A percentile compares a stretch with the other conserved stretches of the same genome.
Evolutionary conservation across 2,113 vertebrate species (phyloP).

Genomic region (Oncorhynchus kisutch): DNA sequence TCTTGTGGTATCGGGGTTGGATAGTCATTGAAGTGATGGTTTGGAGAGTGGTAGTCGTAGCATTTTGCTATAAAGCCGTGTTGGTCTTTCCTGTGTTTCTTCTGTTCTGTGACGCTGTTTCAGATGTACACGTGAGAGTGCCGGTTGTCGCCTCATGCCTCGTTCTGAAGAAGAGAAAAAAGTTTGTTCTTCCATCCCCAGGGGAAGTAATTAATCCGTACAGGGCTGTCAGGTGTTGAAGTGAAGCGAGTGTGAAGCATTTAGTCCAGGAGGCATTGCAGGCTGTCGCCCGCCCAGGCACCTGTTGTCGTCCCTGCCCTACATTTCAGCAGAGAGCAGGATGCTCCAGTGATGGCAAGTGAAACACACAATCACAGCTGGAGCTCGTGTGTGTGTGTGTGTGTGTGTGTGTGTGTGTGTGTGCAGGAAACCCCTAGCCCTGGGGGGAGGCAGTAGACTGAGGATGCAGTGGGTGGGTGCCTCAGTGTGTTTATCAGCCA

Average conservation of each 20-base stretch:
- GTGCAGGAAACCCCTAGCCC: conserved; percentile 59
- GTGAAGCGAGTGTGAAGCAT: conserved; percentile 77
- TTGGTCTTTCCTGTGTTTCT: background rate
- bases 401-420: conserved; percentile 25
- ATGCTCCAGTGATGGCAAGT: conserved; percentile 69
- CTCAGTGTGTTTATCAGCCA: conserved; percentile 60
- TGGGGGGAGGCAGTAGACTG: conserved; percentile 51
- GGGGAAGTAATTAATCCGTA: conserved; percentile 80
- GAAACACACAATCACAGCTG: conserved; percentile 66
- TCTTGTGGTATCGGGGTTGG: background rate
- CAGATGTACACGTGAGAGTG: conserved; percentile 18
- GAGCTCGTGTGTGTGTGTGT: conserved; percentile 28
- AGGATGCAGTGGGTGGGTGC: conserved; percentile 45
- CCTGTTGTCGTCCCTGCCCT: conserved; percentile 78
- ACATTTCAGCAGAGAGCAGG: conserved; percentile 72
- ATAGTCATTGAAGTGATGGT: background rate
- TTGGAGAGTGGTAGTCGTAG: background rate
- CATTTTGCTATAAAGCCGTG: conserved; percentile 43
- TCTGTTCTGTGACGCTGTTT: conserved; percentile 53
- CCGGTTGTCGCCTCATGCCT: conserved; percentile 48
- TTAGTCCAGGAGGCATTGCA: conserved; percentile 77
- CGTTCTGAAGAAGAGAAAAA: conserved; percentile 32
- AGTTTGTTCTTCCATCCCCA: conserved; percentile 67
- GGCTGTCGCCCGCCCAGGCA: conserved; percentile 74
- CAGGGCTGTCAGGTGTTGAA: conserved; percentile 77